Base-by-base conservation (phyloP, 1,140 invertebrate genomes). In the Trichomalopsis sarcophagae region DNA sequence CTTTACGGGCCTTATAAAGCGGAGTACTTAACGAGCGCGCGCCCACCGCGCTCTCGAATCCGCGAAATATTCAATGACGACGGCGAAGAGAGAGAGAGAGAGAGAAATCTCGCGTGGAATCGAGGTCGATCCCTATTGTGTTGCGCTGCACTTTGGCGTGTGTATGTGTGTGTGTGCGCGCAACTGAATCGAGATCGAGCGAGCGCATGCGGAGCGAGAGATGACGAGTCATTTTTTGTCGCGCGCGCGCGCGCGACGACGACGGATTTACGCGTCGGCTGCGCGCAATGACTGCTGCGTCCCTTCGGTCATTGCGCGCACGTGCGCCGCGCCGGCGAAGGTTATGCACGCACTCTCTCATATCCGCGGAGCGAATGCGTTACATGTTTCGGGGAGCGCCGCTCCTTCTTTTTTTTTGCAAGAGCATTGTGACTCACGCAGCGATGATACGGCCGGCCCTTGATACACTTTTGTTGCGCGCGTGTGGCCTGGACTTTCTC, bases 71-170 rank as follows among this genome's bases (percentile, higher is more conserved):
- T 80, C 40, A 47, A 50, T 30, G 30, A 44, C 62, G 23, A 88
- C 84, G 84, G 62, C 27, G 27, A 1, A 27, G 1, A 27, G 27
- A 27, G 27, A 27, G 27, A 27, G 27, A 27, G 73, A 55, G 17
- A 30, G 73, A 73, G 55, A 47, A 21, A 75, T 6, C 81, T 47
- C 47, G 11, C 30, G 77, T 36, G 73, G 76, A 86, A 88, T 86
- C 82, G 86, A 86, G 86, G 87, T 85, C 86, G 85, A 74, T 68
- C 76, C 62, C 79, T 77, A 87, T 88, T 88, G 87, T 88, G 84
- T 81, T 21, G 23, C 23, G 23, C 23, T 13, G 68, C n/a, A 33
- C 23, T 10, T 71, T 4, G 0, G 9, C 6, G 14, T 5, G 23
- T 10, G 14, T 75, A 36, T 10, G 27, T 69, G 7, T 21, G 7